A percentile compares a stretch with the other conserved stretches of the same genome.
Conservation (phyloP, 2,888 invertebrate species). For the Nysson spinosus region DNA sequence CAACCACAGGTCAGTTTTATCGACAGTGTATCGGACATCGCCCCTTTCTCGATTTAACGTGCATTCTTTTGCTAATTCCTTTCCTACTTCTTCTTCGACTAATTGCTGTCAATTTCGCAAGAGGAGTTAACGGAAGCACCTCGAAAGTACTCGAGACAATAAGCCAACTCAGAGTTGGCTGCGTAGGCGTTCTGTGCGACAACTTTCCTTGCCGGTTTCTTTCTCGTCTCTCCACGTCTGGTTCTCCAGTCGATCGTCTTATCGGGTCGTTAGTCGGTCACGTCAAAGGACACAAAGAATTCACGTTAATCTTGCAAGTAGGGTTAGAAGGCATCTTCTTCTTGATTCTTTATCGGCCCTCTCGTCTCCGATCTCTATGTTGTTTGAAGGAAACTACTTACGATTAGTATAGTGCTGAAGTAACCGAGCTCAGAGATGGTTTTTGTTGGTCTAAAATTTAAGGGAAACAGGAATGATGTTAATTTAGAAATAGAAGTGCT, state of each 20-base stretch:
- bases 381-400: too few species aligned
- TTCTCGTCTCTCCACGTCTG: not conserved
- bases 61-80: conserved; percentile 13
- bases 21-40: conserved; percentile 31
- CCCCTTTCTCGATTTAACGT: conserved; percentile 18
- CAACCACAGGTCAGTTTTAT: conserved; percentile 15
- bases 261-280: conserved; percentile 30
- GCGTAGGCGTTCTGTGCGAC: conserved; percentile 48
- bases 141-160: conserved; percentile 42
- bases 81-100: conserved; percentile 11
- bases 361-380: conserved; percentile 3
- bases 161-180: conserved; percentile 11
- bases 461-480: too few species aligned
- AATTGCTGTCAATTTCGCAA: conserved; percentile 47
- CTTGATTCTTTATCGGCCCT: not conserved
- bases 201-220: conserved; percentile 10
- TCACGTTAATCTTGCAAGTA: conserved; percentile 16
- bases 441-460: too few species aligned
- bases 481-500: too few species aligned
- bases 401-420: too few species aligned
- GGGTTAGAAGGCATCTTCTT: conserved; percentile 1
- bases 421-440: too few species aligned
- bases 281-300: conserved; percentile 31
- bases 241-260: conserved; percentile 33
- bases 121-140: conserved; percentile 23